Percentiles rank a stretch among this genome's conserved stretches.
These are phyloP conservation scores for Byasa hedistus DNA, from an alignment of 2,888 invertebrate genomes.

Conservation along the genomic window DNA sequence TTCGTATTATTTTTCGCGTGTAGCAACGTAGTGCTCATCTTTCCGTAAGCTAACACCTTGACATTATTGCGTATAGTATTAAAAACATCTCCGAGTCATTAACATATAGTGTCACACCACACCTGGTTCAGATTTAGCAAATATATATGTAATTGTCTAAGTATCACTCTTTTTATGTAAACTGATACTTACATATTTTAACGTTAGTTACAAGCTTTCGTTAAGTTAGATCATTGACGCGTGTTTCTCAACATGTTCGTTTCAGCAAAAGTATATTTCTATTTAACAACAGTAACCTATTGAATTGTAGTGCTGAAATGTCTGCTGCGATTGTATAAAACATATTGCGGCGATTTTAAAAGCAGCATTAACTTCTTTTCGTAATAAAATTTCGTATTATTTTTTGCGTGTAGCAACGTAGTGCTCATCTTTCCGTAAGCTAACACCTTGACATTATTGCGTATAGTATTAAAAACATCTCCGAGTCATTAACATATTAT, in stretches of 20 bases:
- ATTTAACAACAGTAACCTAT: not conserved
- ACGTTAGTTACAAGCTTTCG: too few relatives aligned
- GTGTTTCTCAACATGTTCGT: too few relatives aligned
- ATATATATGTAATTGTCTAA: too few relatives aligned
- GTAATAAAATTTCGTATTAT: slow-evolving; percentile 14
- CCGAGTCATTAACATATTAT: slow-evolving; percentile 14
- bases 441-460: slow-evolving; percentile 27
- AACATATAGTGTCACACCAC: slow-evolving; percentile 5
- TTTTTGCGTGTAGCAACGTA: slow-evolving; percentile 10
- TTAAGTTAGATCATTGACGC: not conserved
- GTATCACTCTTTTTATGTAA: too few relatives aligned
- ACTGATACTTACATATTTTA: too few relatives aligned
- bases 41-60: slow-evolving; percentile 19
- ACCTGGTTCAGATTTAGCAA: too few relatives aligned
- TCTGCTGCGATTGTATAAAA: not conserved
- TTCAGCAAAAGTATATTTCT: not conserved
- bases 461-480: slow-evolving; percentile 19
- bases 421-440: slow-evolving; percentile 18
- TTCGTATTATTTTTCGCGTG: slow-evolving; percentile 3
- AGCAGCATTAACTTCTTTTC: slow-evolving; percentile 4
- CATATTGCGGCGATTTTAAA: not conserved
- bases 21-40: slow-evolving; percentile 19
- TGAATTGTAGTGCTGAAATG: not conserved
- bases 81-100: slow-evolving; percentile 8
- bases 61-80: slow-evolving; percentile 27